Percentiles rank a stretch among this genome's conserved stretches.
Evolutionary conservation across 2,888 invertebrate genomes (phyloP).

Genomic region (Eueremaeus valkanovi): DNA sequence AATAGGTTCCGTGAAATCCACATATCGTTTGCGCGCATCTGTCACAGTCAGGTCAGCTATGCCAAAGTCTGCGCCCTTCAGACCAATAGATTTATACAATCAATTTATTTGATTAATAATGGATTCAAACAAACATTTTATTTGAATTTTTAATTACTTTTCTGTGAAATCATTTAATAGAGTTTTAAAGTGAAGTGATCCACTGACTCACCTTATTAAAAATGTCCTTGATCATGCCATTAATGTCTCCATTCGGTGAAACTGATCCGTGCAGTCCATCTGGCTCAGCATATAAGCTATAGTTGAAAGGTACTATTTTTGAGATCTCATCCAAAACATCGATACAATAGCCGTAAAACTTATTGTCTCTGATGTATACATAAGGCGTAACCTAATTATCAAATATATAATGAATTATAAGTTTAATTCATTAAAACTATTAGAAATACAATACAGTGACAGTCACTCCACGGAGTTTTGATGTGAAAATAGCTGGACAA

Average conservation of each 20-base stretch:
- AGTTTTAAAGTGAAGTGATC: too few species aligned
- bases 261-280: slow-evolving; percentile 30
- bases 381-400: slow-evolving; percentile 20
- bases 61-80: slow-evolving; percentile 36
- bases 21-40: slow-evolving; percentile 29
- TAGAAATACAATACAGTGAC: too few species aligned
- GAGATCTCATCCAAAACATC: slow-evolving; percentile 37
- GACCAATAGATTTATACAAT: neutral
- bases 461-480: too few species aligned
- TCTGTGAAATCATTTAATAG: too few species aligned
- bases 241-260: neutral
- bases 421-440: too few species aligned
- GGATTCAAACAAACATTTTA: neutral
- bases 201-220: slow-evolving; percentile 38
- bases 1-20: slow-evolving; percentile 32
- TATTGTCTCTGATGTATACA: neutral
- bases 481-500: too few species aligned
- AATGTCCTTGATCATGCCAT: slow-evolving; percentile 37
- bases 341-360: slow-evolving; percentile 11
- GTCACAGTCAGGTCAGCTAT: slow-evolving; percentile 38
- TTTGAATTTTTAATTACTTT: neutral
- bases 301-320: slow-evolving; percentile 20
- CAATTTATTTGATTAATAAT: too few species aligned
- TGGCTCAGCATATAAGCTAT: slow-evolving; percentile 30
- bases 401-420: too few species aligned